phyloP scores from a whole-genome alignment of 2,797 vertebrate genomes.

The Syngnathus rostellatus region DNA sequence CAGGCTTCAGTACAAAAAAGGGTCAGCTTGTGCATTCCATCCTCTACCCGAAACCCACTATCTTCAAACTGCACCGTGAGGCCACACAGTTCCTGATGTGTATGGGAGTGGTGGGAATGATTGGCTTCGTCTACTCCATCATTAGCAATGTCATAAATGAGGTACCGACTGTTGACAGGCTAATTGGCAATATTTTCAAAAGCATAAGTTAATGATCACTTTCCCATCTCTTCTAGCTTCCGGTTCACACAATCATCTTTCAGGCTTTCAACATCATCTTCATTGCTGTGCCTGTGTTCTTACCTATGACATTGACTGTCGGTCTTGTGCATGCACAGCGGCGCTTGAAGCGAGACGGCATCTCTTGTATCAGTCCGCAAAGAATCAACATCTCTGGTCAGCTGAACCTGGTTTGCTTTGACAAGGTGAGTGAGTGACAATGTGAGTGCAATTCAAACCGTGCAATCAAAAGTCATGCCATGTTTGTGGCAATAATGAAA shows the following conservation, averaged over 20 bases:
- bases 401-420: conserved; percentile 91
- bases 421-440: conserved; percentile 74
- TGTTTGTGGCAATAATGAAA: too few relatives aligned
- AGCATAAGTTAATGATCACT: neutral
- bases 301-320: conserved; percentile 92
- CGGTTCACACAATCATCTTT: conserved; percentile 74
- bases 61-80: conserved; percentile 94
- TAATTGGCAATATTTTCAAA: too few relatives aligned
- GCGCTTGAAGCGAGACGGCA: conserved; percentile 81
- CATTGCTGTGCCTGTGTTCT: conserved; percentile 89
- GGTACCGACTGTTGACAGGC: conserved; percentile 51
- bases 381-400: conserved; percentile 97
- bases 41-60: conserved; percentile 93
- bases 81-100: conserved; percentile 89
- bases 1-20: conserved; percentile 92
- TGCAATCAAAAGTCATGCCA: too few relatives aligned
- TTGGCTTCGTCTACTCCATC: conserved; percentile 90
- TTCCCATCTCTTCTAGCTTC: conserved; percentile 63
- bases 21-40: conserved; percentile 93
- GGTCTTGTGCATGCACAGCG: conserved; percentile 92
- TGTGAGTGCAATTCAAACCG: too few relatives aligned
- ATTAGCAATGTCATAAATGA: conserved; percentile 79
- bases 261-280: conserved; percentile 94
- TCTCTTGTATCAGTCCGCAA: conserved; percentile 96
- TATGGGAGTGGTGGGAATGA: conserved; percentile 83